Base-by-base conservation (phyloP, 2,797 vertebrate species). In the Fistularia commersonii region DNA sequence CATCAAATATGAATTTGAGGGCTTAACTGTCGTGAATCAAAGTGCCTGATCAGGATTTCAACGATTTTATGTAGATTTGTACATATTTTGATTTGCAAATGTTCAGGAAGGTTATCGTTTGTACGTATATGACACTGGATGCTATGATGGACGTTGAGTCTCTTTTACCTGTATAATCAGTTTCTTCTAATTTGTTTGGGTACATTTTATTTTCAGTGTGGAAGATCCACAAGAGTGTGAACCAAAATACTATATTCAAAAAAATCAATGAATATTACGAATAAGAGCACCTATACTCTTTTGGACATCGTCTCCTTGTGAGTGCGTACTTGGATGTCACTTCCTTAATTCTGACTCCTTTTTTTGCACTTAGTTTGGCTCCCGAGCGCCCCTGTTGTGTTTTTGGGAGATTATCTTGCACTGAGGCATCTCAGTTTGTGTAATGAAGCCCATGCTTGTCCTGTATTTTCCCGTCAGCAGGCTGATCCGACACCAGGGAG, bases 21-120 rank as follows among this genome's bases (percentile, higher is more conserved):
- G 79, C 72, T 75, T 41, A 79, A 85, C 83, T 87, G 76, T 87
- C 82, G 74, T 72, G 33, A 84, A 77, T 77, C 69, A 56, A 88
- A 89, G 87, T 89, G 87, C 87, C 87, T 89, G 64, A 70, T 73
- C 45, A 69, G 65, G 72, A 64, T 66, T 65, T 51, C 8, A 50
- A 14, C 67, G 40, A 57, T 23, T 57, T 57, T 39, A 57, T 80
- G 63, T 75, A 75, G 71, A 80, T 81, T 69, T 87, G 76, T 88
- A 86, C 48, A 80, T 80, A 76, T 71, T 76, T 80, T 72, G 32
- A 77, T 84, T 86, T 76, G 59, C 58, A 72, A 55, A 54, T 45
- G 59, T 83, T 59, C 56, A 72, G 69, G 77, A 65, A 56, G 33
- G 47, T 62, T 11, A 65, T 49, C 34, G 57, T 35, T 47, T 48